Evolutionary conservation across 2,888 invertebrate genomes (phyloP).

Genomic region (Zaprionus lineosus): DNA sequence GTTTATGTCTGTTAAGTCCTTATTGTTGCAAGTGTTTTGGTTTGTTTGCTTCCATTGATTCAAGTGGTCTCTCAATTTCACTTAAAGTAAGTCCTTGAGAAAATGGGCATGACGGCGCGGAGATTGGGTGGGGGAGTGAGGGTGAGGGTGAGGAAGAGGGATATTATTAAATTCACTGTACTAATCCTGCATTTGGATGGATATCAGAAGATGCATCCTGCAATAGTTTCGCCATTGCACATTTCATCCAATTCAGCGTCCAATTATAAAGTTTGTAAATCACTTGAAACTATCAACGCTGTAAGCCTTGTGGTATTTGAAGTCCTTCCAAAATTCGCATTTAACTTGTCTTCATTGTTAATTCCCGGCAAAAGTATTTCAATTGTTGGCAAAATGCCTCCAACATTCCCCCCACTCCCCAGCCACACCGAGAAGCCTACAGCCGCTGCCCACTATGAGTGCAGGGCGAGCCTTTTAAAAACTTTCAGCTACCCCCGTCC

Average conservation of each 20-base stretch:
- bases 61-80: slow-evolving; percentile 16
- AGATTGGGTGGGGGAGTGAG: too few species aligned
- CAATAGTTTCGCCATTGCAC: neutral
- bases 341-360: slow-evolving; percentile 21
- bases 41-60: slow-evolving; percentile 23
- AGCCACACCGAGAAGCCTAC: too few species aligned
- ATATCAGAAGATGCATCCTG: too few species aligned
- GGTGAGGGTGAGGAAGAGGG: too few species aligned
- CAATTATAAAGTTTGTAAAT: slow-evolving; percentile 50
- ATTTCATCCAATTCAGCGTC: slow-evolving; percentile 7
- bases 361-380: slow-evolving; percentile 45
- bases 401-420: too few species aligned
- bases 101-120: too few species aligned
- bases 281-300: slow-evolving; percentile 55
- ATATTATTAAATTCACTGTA: neutral
- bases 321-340: slow-evolving; percentile 21
- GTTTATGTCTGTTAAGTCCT: neutral
- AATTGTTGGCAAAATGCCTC: slow-evolving; percentile 47
- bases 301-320: slow-evolving; percentile 40
- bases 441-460: slow-evolving; percentile 30
- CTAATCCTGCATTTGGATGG: neutral
- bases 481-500: too few species aligned
- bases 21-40: slow-evolving; percentile 25
- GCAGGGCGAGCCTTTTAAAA: slow-evolving; percentile 45
- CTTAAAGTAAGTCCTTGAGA: too few species aligned